These are phyloP conservation scores for Rhaphigaster nebulosa DNA, from an alignment of 2,888 invertebrate genomes.

Conservation along the genomic window DNA sequence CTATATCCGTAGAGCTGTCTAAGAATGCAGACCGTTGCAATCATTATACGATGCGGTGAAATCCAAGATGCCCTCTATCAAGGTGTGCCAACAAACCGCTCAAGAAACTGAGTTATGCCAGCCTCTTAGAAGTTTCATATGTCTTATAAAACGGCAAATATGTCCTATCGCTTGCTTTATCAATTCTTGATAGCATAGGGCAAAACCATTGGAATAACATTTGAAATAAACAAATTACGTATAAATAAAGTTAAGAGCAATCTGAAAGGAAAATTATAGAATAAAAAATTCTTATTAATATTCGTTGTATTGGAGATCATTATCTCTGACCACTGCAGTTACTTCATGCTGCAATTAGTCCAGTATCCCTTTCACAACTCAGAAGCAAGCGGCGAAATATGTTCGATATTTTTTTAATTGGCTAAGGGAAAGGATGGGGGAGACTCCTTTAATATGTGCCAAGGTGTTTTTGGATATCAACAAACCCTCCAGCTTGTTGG, in stretches of 20 bases:
- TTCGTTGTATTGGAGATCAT: neutral
- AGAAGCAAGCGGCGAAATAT: neutral
- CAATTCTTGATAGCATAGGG: neutral
- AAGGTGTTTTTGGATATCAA: neutral
- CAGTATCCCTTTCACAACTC: neutral
- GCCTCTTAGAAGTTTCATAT: too few relatives aligned
- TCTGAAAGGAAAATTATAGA: neutral
- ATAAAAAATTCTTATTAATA: neutral
- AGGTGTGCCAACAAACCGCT: neutral
- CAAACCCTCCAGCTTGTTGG: neutral
- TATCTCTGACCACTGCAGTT: neutral
- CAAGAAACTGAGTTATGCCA: neutral
- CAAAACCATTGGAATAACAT: neutral
- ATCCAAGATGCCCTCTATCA: neutral
- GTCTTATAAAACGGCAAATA: too few relatives aligned
- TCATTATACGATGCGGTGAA: neutral
- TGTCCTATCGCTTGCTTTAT: neutral
- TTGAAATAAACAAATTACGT: too few relatives aligned
- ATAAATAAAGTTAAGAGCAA: neutral
- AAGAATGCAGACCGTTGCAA: slow-evolving; percentile 16
- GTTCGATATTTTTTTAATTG: neutral
- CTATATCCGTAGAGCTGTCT: neutral
- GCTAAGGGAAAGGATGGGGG: neutral
- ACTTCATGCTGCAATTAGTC: neutral
- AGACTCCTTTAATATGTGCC: neutral